Percentiles rank a stretch among this genome's conserved stretches.
Evolutionary conservation across 2,113 vertebrate genomes (phyloP).

Genomic region (Ageneiosus marmoratus): DNA sequence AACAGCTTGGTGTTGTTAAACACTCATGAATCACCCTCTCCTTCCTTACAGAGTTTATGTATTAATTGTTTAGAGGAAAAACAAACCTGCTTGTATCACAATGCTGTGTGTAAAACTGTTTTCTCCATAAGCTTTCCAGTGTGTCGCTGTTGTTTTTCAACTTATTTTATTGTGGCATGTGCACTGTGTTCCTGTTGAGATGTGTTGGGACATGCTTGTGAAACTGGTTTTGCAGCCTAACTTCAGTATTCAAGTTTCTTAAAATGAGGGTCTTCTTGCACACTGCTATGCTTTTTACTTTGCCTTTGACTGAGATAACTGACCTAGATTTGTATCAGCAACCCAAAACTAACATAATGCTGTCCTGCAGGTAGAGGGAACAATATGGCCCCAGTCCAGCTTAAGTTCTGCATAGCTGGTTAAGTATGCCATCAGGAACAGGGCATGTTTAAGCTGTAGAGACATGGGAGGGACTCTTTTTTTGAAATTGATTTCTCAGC

Average conservation of each 20-base stretch:
- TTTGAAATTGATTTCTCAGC: not conserved
- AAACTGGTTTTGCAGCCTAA: conserved; percentile 67
- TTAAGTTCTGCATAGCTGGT: not conserved
- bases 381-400: not conserved
- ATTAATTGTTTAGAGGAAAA: not conserved
- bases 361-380: not conserved
- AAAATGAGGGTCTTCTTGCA: conserved; percentile 1
- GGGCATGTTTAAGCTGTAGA: no score
- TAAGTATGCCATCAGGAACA: not conserved
- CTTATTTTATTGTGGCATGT: conserved; percentile 14
- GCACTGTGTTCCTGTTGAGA: not conserved
- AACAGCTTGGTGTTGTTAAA: not conserved
- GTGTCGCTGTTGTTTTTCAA: not conserved
- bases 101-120: not conserved
- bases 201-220: conserved; percentile 54
- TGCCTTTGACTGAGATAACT: not conserved
- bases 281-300: not conserved
- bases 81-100: not conserved
- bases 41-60: not conserved
- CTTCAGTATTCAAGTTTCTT: conserved; percentile 18
- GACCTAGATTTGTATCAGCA: not conserved
- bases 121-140: not conserved
- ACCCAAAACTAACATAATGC: not conserved
- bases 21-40: no score
- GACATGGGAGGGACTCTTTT: conserved; percentile 17